Evolutionary conservation across 2,113 vertebrate species (phyloP).

Genomic region (Hassar affinis): DNA sequence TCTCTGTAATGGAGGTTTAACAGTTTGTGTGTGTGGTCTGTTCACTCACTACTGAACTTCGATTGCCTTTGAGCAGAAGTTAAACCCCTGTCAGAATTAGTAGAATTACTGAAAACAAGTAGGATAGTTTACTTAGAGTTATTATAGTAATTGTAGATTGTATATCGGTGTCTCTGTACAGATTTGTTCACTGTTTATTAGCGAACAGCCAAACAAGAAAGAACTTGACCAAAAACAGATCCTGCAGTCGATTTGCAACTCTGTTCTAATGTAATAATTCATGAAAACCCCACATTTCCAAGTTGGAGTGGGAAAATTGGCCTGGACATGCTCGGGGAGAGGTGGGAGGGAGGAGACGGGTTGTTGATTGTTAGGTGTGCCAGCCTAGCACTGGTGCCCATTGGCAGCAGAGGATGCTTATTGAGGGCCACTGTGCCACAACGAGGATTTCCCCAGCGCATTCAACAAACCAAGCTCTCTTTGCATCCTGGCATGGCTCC

Average conservation of each 20-base stretch:
- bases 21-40: slow-evolving; percentile 43
- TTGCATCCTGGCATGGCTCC: slow-evolving; percentile 70
- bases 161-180: no score
- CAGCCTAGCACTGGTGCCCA: slow-evolving; percentile 56
- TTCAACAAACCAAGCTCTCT: slow-evolving; percentile 62
- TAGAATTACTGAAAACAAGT: not conserved
- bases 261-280: slow-evolving; percentile 50
- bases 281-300: slow-evolving; percentile 52
- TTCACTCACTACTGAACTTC: slow-evolving; percentile 39
- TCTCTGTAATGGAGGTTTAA: slow-evolving; percentile 46
- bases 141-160: not conserved
- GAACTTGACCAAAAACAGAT: slow-evolving; percentile 32
- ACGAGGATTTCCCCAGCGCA: slow-evolving; percentile 69
- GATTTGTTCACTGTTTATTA: not conserved
- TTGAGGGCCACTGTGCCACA: slow-evolving; percentile 61
- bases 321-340: slow-evolving; percentile 33
- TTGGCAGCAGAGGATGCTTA: slow-evolving; percentile 63
- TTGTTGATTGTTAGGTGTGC: slow-evolving; percentile 55
- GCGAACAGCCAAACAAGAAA: not conserved
- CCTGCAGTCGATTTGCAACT: slow-evolving; percentile 52
- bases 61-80: slow-evolving; percentile 26
- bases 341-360: slow-evolving; percentile 28
- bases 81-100: slow-evolving; percentile 13
- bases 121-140: not conserved
- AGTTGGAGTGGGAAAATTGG: slow-evolving; percentile 48